Evolutionary conservation across 1,140 invertebrate genomes (phyloP).

Genomic region (Acromyrmex charruanus): DNA sequence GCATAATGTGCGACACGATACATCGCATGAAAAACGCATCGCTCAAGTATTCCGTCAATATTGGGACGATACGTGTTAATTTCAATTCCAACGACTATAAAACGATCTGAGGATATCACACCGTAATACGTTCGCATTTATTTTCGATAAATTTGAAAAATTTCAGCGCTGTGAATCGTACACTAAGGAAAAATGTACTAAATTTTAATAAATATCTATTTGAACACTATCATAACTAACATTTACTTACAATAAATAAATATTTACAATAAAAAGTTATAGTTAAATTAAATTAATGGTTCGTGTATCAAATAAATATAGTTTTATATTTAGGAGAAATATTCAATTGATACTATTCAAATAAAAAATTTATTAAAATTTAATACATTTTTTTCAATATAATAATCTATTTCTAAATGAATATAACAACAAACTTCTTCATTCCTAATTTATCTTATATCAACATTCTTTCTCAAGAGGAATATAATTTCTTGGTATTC

Average conservation of each 20-base stretch:
- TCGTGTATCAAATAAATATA: too few relatives aligned
- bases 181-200: too few relatives aligned
- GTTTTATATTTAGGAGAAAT: too few relatives aligned
- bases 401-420: background rate
- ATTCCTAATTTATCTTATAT: background rate
- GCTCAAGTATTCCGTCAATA: slow-evolving; percentile 43
- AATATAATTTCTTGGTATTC: background rate
- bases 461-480: background rate
- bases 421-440: background rate
- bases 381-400: too few relatives aligned
- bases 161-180: background rate
- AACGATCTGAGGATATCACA: slow-evolving; percentile 3
- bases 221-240: too few relatives aligned
- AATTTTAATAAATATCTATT: too few relatives aligned
- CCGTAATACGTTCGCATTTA: background rate
- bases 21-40: slow-evolving; percentile 36
- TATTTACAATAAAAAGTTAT: too few relatives aligned
- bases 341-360: too few relatives aligned
- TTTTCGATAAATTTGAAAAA: slow-evolving; percentile 2
- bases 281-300: too few relatives aligned
- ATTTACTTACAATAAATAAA: too few relatives aligned
- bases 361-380: too few relatives aligned
- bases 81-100: slow-evolving; percentile 41
- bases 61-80: slow-evolving; percentile 23
- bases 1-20: slow-evolving; percentile 41